phyloP scores from a whole-genome alignment of 2,888 invertebrate genomes.

The Eudasyphora cyanicolor region DNA sequence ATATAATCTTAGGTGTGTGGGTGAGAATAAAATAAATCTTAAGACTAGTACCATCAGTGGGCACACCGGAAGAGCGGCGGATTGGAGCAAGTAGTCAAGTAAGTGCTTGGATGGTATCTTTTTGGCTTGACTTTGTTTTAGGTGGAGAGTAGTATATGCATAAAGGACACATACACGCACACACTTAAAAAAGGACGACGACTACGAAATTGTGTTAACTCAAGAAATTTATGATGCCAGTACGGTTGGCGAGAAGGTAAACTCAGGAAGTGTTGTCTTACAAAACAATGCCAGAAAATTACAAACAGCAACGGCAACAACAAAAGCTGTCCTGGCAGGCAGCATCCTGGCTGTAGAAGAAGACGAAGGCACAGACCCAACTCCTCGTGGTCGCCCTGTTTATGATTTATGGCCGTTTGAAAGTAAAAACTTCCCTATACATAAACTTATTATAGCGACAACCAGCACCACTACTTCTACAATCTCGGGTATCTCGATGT shows the following conservation, averaged over 20 bases:
- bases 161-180: neutral
- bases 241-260: conserved; percentile 66
- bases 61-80: neutral
- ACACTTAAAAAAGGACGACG: neutral
- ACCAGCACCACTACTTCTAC: too few relatives aligned
- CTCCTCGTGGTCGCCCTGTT: conserved; percentile 61
- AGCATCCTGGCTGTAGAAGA: conserved; percentile 43
- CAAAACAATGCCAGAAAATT: conserved; percentile 73
- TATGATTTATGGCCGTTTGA: conserved; percentile 67
- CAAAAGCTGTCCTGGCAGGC: conserved; percentile 30
- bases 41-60: conserved; percentile 35
- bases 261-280: conserved; percentile 75
- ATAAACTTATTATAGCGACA: conserved; percentile 4
- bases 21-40: conserved; percentile 49
- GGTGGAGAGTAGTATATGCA: conserved; percentile 17
- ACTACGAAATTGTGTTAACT: conserved; percentile 55
- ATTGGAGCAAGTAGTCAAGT: conserved; percentile 8
- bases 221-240: conserved; percentile 65
- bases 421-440: conserved; percentile 54
- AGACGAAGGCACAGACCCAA: conserved; percentile 50
- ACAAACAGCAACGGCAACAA: conserved; percentile 49
- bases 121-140: conserved; percentile 62
- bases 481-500: conserved; percentile 24
- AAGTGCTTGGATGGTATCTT: conserved; percentile 23
- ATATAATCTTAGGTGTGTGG: neutral